Percentiles rank a stretch among this genome's conserved stretches.
phyloP scores from a whole-genome alignment of 2,797 vertebrate species.

The Atherinosoma microstoma region DNA sequence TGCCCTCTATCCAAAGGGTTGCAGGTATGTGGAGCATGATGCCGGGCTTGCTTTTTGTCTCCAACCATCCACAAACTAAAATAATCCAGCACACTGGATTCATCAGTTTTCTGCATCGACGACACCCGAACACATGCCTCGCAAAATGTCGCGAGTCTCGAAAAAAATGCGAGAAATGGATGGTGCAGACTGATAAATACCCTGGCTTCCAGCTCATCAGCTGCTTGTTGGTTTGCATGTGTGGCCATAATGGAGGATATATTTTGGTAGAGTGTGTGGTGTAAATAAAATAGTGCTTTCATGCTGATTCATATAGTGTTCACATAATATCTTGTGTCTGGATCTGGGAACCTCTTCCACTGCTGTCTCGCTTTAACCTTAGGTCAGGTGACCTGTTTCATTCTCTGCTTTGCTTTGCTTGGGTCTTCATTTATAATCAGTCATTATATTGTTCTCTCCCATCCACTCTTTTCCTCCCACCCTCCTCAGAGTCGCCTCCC shows the following conservation, averaged over 20 bases:
- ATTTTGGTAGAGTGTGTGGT: too few relatives aligned
- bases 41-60: background rate
- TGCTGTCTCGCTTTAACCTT: background rate
- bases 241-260: background rate
- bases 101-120: background rate
- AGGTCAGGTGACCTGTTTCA: conserved; percentile 1
- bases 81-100: background rate
- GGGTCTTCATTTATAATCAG: background rate
- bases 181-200: background rate
- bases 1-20: conserved; percentile 91
- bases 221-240: too few relatives aligned
- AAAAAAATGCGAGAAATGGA: too few relatives aligned
- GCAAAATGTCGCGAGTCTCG: background rate
- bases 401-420: background rate
- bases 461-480: conserved; percentile 16
- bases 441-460: background rate
- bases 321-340: too few relatives aligned
- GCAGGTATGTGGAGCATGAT: conserved; percentile 84
- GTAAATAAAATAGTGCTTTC: too few relatives aligned
- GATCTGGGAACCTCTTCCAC: background rate
- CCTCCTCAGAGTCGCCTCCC: conserved; percentile 88
- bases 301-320: too few relatives aligned
- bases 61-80: background rate
- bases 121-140: background rate
- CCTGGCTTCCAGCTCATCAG: background rate